Evolutionary conservation across 2,797 vertebrate genomes (phyloP), one percentile per base, ranked within the genome.

Genomic region (Dendrocincla fuliginosa): DNA sequence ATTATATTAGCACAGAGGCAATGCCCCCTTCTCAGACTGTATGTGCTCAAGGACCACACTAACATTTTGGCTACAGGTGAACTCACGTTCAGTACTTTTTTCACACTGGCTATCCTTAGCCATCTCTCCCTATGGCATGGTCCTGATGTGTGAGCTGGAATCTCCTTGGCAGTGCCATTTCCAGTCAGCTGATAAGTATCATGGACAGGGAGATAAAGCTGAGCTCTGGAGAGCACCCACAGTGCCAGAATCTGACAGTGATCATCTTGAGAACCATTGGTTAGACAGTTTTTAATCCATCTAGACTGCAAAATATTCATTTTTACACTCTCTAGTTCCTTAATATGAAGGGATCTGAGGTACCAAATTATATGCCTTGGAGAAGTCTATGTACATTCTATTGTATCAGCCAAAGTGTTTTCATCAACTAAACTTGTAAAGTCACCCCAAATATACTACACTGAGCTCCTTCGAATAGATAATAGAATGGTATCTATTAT

Each of bases 71-170:
- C 63, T 65, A 0, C 0, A 13, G 39, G 3, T 20, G 27, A 42
- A 11, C 25, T 15, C 37, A 15, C 3, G 18, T 6, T 63, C 37
- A 24, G 13, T 3, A 4, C 19, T 56, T 86, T 60, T 25, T 13
- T 18, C 23, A 50, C 27, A 5, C 27, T 25, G 32, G 8, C 19
- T 47, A n/a, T 17, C 30, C 59, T 82, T 30, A 57, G 39, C 42
- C 46, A 23, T 44, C 12, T 67, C 30, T 65, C 18, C 71, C 41
- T 2, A 9, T 9, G 30, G 14, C 69, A 15, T 11, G 13, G 16
- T 12, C 53, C 37, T 1, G 0, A 0, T 42, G 2, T 41, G 6
- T 17, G 32, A 50, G 35, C 49, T 76, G 75, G 30, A 6, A 16
- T 57, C 46, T 44, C 35, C 13, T 42, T 63, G 60, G 22, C 53